These are phyloP conservation scores for Turdus rufiventris DNA, from an alignment of 2,113 vertebrate genomes.

Conservation along the genomic window DNA sequence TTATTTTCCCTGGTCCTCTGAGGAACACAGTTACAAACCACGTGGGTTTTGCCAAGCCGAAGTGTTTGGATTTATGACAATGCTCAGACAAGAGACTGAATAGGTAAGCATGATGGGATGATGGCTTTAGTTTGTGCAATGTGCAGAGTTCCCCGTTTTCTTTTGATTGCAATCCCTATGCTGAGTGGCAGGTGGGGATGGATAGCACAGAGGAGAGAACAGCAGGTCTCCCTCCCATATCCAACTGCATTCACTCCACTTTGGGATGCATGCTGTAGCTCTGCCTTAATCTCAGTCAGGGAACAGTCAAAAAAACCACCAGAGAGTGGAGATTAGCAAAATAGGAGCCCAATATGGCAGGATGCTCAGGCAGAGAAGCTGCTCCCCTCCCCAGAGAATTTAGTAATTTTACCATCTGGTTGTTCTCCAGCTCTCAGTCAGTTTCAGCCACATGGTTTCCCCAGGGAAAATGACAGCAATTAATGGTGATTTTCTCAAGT, in stretches of 20 bases:
- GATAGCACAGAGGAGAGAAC: neutral
- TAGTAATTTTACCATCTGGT: neutral
- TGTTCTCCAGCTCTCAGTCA: neutral
- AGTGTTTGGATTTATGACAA: neutral
- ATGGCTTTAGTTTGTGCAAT: neutral
- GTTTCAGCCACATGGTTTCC: neutral
- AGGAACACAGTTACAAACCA: rapidly evolving
- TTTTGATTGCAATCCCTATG: neutral
- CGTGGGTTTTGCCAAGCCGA: neutral
- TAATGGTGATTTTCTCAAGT: neutral
- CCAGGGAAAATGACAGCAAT: neutral
- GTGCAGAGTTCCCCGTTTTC: neutral
- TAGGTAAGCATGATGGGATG: neutral
- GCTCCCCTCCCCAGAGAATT: neutral
- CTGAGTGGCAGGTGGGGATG: neutral
- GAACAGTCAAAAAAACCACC: neutral
- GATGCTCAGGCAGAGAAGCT: neutral
- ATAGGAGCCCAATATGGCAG: neutral
- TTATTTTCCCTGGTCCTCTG: neutral
- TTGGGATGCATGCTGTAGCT: neutral
- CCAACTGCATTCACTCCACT: neutral
- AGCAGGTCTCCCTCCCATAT: neutral
- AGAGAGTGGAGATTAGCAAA: neutral
- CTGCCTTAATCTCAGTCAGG: neutral
- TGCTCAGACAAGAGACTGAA: neutral